Conservation (phyloP, 2,797 vertebrate genomes). For the Tamandua tetradactyla region DNA sequence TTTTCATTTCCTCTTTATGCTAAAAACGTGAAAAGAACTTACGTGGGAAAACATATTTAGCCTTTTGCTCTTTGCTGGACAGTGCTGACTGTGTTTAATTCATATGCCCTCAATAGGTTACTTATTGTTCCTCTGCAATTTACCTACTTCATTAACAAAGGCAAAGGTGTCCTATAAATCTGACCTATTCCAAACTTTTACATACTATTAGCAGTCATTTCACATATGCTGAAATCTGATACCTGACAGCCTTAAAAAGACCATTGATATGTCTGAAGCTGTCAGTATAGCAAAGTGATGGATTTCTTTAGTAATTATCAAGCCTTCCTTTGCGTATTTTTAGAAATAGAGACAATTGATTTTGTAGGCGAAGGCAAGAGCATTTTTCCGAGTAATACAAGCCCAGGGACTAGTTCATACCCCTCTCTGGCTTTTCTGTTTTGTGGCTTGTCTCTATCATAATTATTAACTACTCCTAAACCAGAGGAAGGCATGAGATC, state of each 20-base stretch:
- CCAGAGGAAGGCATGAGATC: background rate
- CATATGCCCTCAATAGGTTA: background rate
- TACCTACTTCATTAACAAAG: background rate
- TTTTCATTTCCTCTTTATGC: background rate
- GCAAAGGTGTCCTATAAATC: background rate
- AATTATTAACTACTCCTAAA: background rate
- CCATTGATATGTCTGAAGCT: background rate
- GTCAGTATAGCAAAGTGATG: background rate
- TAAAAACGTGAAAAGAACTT: background rate
- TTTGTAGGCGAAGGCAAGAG: background rate
- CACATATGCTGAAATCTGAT: background rate
- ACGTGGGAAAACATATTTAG: background rate
- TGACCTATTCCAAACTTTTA: background rate
- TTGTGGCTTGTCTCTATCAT: background rate
- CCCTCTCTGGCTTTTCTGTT: accelerated
- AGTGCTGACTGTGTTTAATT: background rate
- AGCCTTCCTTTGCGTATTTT: background rate
- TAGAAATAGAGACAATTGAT: background rate
- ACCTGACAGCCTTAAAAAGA: background rate
- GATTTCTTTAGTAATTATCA: background rate
- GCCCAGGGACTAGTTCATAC: background rate
- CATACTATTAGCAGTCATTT: background rate
- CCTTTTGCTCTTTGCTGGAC: background rate
- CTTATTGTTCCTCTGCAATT: background rate
- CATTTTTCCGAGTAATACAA: background rate